Conservation (phyloP, 1,140 invertebrate genomes). For the Euglossa dilemma region DNA sequence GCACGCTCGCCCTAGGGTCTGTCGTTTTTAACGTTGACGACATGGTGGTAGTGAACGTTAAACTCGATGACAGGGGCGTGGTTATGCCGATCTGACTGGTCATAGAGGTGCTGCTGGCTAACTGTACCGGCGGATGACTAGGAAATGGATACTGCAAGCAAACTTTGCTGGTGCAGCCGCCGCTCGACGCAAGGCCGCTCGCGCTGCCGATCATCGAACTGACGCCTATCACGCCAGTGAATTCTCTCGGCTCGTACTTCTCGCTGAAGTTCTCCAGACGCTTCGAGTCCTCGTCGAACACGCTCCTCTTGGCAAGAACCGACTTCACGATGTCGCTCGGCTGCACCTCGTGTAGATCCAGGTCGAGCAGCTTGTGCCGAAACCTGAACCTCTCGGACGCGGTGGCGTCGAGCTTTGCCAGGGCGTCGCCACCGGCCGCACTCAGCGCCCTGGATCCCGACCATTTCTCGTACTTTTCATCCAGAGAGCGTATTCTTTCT, state of each 20-base stretch:
- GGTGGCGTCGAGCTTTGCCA: conserved; percentile 84
- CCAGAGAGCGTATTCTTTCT: conserved; percentile 93
- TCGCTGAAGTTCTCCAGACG: conserved; percentile 94
- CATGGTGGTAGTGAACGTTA: conserved; percentile 49
- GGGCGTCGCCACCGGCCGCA: conserved; percentile 83
- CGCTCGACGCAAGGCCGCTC: conserved; percentile 63
- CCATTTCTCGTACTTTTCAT: conserved; percentile 97
- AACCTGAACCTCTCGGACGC: conserved; percentile 83
- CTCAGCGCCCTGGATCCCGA: conserved; percentile 86
- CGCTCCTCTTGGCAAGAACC: conserved; percentile 94
- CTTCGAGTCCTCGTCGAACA: conserved; percentile 98
- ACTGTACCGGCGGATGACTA: conserved; percentile 86
- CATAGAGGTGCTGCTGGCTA: conserved; percentile 67
- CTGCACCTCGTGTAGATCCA: conserved; percentile 90
- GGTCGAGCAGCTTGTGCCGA: conserved; percentile 87
- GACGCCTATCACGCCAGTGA: conserved; percentile 79
- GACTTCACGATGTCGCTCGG: conserved; percentile 97
- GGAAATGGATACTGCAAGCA: conserved; percentile 92
- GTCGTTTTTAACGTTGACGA: conserved; percentile 49
- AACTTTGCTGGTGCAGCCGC: conserved; percentile 81
- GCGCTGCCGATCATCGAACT: conserved; percentile 71
- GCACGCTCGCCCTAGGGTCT: conserved; percentile 70
- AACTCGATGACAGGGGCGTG: conserved; percentile 51
- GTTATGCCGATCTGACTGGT: conserved; percentile 48
- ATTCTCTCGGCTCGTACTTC: conserved; percentile 91